These are phyloP conservation scores for Sesamia nonagrioides DNA, from an alignment of 1,140 invertebrate species.

Conservation along the genomic window DNA sequence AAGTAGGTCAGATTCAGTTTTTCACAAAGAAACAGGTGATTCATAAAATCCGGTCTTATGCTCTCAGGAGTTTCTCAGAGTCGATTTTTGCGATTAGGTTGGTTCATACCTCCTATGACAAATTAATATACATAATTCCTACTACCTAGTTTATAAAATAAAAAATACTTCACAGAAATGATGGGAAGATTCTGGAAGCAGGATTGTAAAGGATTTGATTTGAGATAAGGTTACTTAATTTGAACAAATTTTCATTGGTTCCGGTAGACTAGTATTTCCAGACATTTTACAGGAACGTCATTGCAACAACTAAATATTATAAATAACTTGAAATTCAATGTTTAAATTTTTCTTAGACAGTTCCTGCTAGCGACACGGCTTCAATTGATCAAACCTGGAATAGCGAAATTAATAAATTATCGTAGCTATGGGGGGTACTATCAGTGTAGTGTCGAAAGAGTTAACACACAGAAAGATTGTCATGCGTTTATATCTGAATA, in stretches of 20 bases:
- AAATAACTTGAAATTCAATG: slow-evolving; percentile 2
- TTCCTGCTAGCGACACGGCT: neutral
- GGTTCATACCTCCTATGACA: too few relatives aligned
- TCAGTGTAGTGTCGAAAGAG: neutral
- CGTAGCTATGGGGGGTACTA: neutral
- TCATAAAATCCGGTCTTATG: too few relatives aligned
- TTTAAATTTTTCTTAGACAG: neutral
- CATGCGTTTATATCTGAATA: slow-evolving; percentile 48
- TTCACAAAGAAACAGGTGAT: too few relatives aligned
- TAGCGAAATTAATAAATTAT: neutral
- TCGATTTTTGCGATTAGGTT: too few relatives aligned
- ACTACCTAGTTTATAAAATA: neutral
- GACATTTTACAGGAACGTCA: neutral
- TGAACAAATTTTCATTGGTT: neutral
- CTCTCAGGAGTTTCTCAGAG: too few relatives aligned
- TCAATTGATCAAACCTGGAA: slow-evolving; percentile 9
- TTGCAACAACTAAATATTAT: neutral
- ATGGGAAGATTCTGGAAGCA: neutral
- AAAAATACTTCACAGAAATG: neutral
- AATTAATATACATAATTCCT: too few relatives aligned
- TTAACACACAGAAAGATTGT: slow-evolving; percentile 41
- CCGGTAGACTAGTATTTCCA: too few relatives aligned
- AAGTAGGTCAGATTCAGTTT: too few relatives aligned
- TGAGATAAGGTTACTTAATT: neutral
- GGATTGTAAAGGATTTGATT: neutral